Conservation (phyloP, 2,797 vertebrate genomes). For the Takifugu ocellatus region DNA sequence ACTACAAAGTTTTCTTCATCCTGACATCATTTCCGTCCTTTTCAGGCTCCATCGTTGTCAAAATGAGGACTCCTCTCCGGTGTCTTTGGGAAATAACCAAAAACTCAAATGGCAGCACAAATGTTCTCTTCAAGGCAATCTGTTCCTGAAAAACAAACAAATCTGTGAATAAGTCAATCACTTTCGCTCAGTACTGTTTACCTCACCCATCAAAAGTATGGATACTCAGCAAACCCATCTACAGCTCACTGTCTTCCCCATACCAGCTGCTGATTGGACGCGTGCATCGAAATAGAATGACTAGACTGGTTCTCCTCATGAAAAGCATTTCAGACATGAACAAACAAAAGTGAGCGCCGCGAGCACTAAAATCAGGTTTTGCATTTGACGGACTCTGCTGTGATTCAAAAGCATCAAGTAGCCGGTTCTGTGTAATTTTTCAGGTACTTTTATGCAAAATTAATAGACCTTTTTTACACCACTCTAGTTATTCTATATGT, state of each 20-base stretch:
- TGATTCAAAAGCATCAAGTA: conserved; percentile 79
- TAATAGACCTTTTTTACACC: conserved; percentile 71
- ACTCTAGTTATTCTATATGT: conserved; percentile 79
- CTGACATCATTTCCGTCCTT: conserved; percentile 10
- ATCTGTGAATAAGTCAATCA: conserved; percentile 74
- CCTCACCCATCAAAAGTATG: conserved; percentile 73
- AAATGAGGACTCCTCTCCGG: conserved; percentile 68
- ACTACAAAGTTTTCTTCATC: background rate
- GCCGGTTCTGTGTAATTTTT: conserved; percentile 77
- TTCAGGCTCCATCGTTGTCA: conserved; percentile 67
- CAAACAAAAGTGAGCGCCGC: conserved; percentile 64
- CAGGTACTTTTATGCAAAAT: conserved; percentile 86
- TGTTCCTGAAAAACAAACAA: conserved; percentile 65
- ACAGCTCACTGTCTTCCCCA: conserved; percentile 79
- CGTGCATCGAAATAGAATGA: conserved; percentile 72
- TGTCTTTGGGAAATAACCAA: conserved; percentile 80
- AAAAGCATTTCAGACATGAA: conserved; percentile 63
- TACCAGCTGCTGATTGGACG: conserved; percentile 78
- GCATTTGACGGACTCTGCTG: conserved; percentile 78
- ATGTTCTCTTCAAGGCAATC: conserved; percentile 60
- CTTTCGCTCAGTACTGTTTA: conserved; percentile 81
- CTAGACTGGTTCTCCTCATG: conserved; percentile 72
- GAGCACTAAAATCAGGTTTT: conserved; percentile 76
- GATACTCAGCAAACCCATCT: conserved; percentile 73
- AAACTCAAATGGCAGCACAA: conserved; percentile 74